Evolutionary conservation across 2,888 invertebrate species (phyloP).

Genomic region (Elgonia sp.): DNA sequence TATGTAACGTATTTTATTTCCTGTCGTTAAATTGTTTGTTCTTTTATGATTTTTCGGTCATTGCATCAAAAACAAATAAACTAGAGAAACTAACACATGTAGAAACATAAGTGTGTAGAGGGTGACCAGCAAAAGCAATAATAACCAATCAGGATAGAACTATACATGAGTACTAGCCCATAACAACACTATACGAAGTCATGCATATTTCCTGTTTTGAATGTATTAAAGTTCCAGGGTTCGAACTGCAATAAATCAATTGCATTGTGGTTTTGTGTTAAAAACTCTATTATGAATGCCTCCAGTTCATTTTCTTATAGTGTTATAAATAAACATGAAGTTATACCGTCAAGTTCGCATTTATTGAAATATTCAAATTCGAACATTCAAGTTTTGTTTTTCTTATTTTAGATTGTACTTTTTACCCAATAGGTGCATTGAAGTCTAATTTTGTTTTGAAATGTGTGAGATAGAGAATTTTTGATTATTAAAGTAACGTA

Average conservation of each 20-base stretch:
- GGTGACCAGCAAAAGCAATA: constrained; percentile 8
- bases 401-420: no score
- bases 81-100: neutral
- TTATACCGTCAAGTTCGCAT: neutral
- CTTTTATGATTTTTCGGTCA: neutral
- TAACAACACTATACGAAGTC: neutral
- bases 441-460: no score
- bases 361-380: neutral
- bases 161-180: neutral
- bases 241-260: constrained; percentile 15
- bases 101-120: constrained; percentile 2
- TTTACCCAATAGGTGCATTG: no score
- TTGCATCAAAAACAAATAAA: neutral
- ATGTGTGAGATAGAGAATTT: no score
- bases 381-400: neutral
- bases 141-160: constrained; percentile 22
- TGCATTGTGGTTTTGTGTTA: constrained; percentile 6
- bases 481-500: no score
- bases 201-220: constrained; percentile 26
- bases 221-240: constrained; percentile 23
- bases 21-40: neutral
- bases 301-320: neutral
- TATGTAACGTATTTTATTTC: neutral
- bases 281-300: neutral
- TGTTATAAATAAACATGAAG: neutral